Evolutionary conservation across 2,888 invertebrate genomes (phyloP).

Genomic region (Ethmia dodecea): DNA sequence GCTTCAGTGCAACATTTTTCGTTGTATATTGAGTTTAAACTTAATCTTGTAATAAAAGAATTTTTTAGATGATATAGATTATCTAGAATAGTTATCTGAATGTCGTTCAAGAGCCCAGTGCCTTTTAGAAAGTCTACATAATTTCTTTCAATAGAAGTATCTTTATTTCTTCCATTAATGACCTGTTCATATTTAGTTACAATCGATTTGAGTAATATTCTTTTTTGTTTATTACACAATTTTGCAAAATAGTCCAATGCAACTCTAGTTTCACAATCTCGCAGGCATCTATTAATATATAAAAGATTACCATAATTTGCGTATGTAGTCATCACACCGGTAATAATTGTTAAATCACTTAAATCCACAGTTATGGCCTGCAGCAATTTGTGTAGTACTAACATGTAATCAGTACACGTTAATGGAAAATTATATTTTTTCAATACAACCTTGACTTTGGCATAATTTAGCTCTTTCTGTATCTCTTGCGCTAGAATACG

Average conservation of each 20-base stretch:
- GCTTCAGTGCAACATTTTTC: conserved; percentile 35
- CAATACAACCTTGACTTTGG: conserved; percentile 62
- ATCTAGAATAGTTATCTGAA: conserved; percentile 46
- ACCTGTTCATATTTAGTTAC: conserved; percentile 61
- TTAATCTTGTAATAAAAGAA: conserved; percentile 43
- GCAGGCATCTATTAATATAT: conserved; percentile 58
- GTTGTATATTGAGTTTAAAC: conserved; percentile 46
- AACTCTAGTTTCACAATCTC: conserved; percentile 50
- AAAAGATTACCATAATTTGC: conserved; percentile 48
- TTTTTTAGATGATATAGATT: conserved; percentile 62
- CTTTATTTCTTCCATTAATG: conserved; percentile 33
- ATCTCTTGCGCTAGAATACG: conserved; percentile 51
- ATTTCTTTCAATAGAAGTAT: conserved; percentile 49
- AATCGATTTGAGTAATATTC: conserved; percentile 44
- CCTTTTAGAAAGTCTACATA: conserved; percentile 69
- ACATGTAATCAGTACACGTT: conserved; percentile 52
- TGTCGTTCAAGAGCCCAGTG: conserved; percentile 38
- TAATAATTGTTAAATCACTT: conserved; percentile 53
- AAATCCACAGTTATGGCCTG: conserved; percentile 43
- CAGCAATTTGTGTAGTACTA: conserved; percentile 59
- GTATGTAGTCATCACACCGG: conserved; percentile 43
- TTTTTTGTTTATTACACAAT: conserved; percentile 42
- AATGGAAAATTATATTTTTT: conserved; percentile 68
- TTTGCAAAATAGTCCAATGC: conserved; percentile 54
- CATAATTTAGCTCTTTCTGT: conserved; percentile 59